phyloP scores from a whole-genome alignment of 2,797 vertebrate genomes.

The Heteromormyrus szaboi region DNA sequence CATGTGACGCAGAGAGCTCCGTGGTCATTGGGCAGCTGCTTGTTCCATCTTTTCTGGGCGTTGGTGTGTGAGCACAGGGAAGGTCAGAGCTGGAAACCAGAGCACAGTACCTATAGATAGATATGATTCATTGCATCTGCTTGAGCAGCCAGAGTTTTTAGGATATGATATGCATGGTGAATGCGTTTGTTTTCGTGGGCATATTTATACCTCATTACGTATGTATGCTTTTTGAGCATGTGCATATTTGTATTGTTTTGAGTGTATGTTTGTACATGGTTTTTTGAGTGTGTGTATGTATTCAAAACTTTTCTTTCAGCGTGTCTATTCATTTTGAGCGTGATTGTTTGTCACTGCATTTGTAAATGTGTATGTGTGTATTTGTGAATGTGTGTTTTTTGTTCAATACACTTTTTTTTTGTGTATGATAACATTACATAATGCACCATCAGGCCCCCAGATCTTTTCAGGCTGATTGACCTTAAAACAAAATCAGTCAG shows the following conservation, averaged over 20 bases:
- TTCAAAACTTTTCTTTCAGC: background rate
- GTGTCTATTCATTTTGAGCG: background rate
- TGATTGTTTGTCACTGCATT: background rate
- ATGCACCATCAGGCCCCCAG: background rate
- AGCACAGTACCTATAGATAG: slow-evolving; percentile 55
- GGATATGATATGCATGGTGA: background rate
- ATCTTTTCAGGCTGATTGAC: background rate
- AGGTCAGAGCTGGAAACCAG: slow-evolving; percentile 51
- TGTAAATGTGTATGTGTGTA: background rate
- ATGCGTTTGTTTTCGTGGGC: slow-evolving; percentile 4
- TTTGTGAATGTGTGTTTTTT: background rate
- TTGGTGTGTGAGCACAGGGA: slow-evolving; percentile 49
- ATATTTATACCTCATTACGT: background rate
- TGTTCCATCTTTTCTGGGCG: slow-evolving; percentile 34
- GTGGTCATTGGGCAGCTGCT: slow-evolving; percentile 19
- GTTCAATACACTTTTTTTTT: background rate
- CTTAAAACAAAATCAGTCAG: background rate
- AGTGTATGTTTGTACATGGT: background rate
- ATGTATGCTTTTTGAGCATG: background rate
- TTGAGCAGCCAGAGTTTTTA: slow-evolving; percentile 18
- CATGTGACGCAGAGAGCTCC: background rate
- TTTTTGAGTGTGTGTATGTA: background rate
- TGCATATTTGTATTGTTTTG: background rate
- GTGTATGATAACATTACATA: background rate
- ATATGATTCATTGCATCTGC: slow-evolving; percentile 52